Evolutionary conservation across 2,113 vertebrate genomes (phyloP).

Genomic region (Recurvirostra avosetta): DNA sequence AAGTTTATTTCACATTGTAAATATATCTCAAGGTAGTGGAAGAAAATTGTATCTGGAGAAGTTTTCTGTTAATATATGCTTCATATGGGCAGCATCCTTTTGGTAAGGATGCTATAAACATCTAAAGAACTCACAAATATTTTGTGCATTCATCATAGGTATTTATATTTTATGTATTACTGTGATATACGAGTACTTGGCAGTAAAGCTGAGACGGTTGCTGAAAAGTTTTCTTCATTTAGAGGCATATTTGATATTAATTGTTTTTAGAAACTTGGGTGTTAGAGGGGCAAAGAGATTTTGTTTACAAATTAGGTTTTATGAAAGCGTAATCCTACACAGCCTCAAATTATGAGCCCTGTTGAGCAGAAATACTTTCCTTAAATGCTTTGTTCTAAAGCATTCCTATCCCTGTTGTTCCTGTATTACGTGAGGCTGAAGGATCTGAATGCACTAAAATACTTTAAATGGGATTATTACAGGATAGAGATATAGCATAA

Average conservation of each 20-base stretch:
- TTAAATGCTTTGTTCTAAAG: neutral
- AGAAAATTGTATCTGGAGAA: neutral
- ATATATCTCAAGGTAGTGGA: neutral
- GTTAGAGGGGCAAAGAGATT: neutral
- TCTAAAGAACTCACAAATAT: neutral
- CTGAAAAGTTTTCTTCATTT: neutral
- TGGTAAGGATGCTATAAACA: neutral
- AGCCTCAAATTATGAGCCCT: neutral
- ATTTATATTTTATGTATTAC: neutral
- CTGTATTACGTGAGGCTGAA: neutral
- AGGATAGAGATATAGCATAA: neutral
- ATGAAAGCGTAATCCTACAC: neutral
- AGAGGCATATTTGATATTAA: neutral
- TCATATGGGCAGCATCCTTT: neutral
- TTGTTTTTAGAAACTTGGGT: neutral
- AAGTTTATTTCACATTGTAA: neutral
- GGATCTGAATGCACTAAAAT: neutral
- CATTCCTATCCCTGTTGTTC: neutral
- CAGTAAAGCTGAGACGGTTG: neutral
- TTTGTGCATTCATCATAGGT: neutral
- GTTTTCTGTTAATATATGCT: neutral
- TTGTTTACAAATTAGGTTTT: neutral
- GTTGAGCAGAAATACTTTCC: neutral
- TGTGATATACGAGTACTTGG: neutral
- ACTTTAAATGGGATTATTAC: neutral